Evolutionary conservation across 2,113 vertebrate genomes (phyloP).

Genomic region (Hymenochirus boettgeri): DNA sequence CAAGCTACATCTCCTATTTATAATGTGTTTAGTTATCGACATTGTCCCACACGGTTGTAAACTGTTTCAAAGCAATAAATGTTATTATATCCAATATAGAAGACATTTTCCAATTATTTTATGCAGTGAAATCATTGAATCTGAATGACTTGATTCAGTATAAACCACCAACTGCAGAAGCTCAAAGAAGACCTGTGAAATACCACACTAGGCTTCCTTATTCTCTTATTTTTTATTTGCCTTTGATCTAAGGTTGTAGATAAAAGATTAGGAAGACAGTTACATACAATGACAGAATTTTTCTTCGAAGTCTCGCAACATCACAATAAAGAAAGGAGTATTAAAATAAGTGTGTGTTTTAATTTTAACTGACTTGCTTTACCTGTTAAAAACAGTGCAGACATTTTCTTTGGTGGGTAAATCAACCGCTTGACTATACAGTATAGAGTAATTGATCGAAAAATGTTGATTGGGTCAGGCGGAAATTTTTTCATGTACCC

Average conservation of each 20-base stretch:
- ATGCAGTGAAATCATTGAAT: neutral
- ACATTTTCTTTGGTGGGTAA: no score
- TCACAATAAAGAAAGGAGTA: no score
- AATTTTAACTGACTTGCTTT: no score
- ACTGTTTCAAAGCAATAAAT: neutral
- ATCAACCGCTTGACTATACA: no score
- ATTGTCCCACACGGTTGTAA: neutral
- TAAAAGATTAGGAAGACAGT: constrained; percentile 9
- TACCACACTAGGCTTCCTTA: neutral
- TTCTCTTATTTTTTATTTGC: neutral
- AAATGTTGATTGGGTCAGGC: no score
- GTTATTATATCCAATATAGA: neutral
- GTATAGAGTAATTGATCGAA: no score
- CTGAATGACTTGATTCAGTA: neutral
- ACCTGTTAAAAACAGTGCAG: no score
- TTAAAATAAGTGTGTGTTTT: no score
- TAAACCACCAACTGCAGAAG: neutral
- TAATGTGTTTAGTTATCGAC: constrained; percentile 1
- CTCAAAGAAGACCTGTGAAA: constrained; percentile 1
- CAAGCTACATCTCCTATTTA: constrained; percentile 3
- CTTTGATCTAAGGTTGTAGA: constrained; percentile 25
- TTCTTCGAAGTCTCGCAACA: constrained; percentile 4
- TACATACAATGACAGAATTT: neutral
- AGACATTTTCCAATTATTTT: neutral
- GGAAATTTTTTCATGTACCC: no score